Percentiles rank a stretch among this genome's conserved stretches.
Evolutionary conservation across 2,113 vertebrate genomes (phyloP).

Genomic region (Morone saxatilis): DNA sequence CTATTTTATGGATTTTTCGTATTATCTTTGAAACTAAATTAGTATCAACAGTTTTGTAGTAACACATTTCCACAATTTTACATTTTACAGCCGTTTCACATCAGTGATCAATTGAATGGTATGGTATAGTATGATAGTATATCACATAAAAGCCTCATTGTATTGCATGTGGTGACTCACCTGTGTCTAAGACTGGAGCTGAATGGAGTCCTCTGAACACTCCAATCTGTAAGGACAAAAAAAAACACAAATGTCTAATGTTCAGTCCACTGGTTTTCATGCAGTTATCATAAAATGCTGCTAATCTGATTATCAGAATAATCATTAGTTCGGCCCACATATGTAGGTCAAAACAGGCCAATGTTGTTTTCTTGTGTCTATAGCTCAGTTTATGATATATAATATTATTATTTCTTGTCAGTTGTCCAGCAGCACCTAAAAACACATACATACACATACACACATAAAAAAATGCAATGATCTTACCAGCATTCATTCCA

Average conservation of each 20-base stretch:
- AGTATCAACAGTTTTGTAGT: neutral
- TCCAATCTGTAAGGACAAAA: slow-evolving; percentile 42
- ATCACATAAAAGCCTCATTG: neutral
- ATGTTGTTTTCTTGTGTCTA: neutral
- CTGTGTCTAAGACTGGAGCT: slow-evolving; percentile 13
- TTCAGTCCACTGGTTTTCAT: neutral
- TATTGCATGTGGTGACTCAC: slow-evolving; percentile 32
- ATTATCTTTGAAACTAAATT: neutral
- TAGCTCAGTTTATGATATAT: neutral
- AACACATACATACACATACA: no score
- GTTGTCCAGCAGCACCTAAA: neutral
- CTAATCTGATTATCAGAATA: neutral
- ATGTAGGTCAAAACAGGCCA: neutral
- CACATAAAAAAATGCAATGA: neutral
- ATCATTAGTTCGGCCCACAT: neutral
- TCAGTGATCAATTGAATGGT: neutral
- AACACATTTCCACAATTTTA: no score
- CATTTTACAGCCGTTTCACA: neutral
- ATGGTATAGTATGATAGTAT: neutral
- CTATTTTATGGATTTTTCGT: no score
- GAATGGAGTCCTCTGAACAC: neutral
- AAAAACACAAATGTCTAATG: neutral
- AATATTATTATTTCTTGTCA: no score
- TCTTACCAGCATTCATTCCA: slow-evolving; percentile 53
- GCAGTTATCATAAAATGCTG: neutral